Conservation (phyloP, 2,113 vertebrate species). For the Dolichallabes microphthalmus region DNA sequence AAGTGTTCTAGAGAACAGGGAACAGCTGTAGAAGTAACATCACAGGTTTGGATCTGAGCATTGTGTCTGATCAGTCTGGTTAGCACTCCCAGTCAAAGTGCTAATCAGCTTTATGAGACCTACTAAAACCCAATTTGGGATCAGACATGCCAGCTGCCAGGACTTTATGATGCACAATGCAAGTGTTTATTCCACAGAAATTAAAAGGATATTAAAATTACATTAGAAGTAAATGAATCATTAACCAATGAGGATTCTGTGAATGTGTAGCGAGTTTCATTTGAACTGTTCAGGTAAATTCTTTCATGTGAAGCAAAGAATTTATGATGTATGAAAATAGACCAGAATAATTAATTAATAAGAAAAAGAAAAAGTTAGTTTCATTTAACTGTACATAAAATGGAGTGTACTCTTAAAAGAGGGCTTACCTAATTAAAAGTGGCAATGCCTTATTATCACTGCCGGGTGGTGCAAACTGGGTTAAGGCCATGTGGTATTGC, state of each 20-base stretch:
- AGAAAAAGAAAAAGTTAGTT: not conserved
- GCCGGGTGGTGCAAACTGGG: slow-evolving; percentile 62
- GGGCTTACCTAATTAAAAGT: slow-evolving; percentile 22
- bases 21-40: too few relatives aligned
- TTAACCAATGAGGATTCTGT: slow-evolving; percentile 62
- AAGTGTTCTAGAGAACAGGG: too few relatives aligned
- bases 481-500: slow-evolving; percentile 66
- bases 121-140: slow-evolving; percentile 86
- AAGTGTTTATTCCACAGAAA: slow-evolving; percentile 29
- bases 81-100: slow-evolving; percentile 73
- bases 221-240: slow-evolving; percentile 68
- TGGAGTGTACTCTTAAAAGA: not conserved
- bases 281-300: slow-evolving; percentile 53
- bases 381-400: not conserved
- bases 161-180: slow-evolving; percentile 50
- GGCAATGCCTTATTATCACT: slow-evolving; percentile 25
- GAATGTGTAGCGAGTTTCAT: slow-evolving; percentile 51
- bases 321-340: not conserved
- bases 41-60: not conserved
- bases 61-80: slow-evolving; percentile 65
- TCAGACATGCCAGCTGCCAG: slow-evolving; percentile 90
- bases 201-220: slow-evolving; percentile 34
- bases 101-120: slow-evolving; percentile 89
- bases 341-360: slow-evolving; percentile 10
- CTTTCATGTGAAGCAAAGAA: not conserved